Evolutionary conservation across 2,113 vertebrate genomes (phyloP), one percentile per base, ranked within the genome.

Genomic region (Heterochromis multidens): DNA sequence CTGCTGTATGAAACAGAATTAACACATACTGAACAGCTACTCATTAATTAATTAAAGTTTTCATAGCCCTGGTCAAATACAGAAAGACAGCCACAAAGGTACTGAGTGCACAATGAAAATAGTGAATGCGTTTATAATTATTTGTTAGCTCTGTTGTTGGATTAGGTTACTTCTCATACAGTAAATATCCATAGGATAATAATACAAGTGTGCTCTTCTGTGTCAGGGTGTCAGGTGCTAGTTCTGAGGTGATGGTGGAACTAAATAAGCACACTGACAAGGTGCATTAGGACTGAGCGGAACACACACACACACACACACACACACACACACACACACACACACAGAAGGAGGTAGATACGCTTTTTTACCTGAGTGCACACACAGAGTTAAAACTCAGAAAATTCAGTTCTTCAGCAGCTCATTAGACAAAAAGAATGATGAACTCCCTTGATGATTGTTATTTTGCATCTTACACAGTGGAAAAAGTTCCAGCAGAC

Each of bases 181-280:
- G 49, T 7, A 19, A 19, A 17, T 7, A 9, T 52, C 52, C 29
- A 0, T 3, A 35, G 13, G 14, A 23, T 63, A 58, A 77, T 31
- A 56, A 27, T 43, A 61, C 35, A 52, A 23, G 49, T 58, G 67
- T 81, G 76, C 25, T 57, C 65, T 33, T 63, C 58, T 16, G 57
- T 31, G 86, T 40, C 60, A 1, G 3, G 25, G n/a, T 14, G 29
- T 8, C 16, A 49, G 3, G 81, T 0, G 12, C 6, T 63, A 25
- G 25, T 70, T 1, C 27, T 77, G 52, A 54, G 29, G 52, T 0
- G 43, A 49, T 49, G 14, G 46, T 23, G 54, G 21, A 0, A 27
- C 19, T 10, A 4, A 29, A 31, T 63, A 14, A 19, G 4, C 7
- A 74, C n/a, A 27, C 31, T 77, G 1, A 11, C 16, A 9, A 8